These are phyloP conservation scores for Atherix ibis DNA, from an alignment of 2,888 invertebrate genomes.

Conservation along the genomic window DNA sequence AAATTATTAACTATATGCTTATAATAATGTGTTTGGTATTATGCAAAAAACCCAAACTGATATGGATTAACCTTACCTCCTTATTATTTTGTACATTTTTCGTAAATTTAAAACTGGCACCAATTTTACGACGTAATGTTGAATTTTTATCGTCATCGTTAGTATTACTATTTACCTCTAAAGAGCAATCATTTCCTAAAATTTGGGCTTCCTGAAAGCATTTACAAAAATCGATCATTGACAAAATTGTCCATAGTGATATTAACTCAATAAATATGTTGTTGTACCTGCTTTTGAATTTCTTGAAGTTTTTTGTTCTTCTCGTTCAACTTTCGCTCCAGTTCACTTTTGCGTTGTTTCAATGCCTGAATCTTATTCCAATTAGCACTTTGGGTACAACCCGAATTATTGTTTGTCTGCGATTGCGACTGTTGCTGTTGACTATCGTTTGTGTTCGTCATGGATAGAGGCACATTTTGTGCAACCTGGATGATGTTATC, in stretches of 20 bases:
- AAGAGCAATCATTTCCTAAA: too few relatives aligned
- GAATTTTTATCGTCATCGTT: not conserved
- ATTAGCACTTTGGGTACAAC: conserved; percentile 8
- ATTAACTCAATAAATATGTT: too few relatives aligned
- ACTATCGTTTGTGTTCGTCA: too few relatives aligned
- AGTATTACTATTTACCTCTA: not conserved
- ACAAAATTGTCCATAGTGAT: too few relatives aligned
- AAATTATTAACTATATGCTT: not conserved
- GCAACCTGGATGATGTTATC: too few relatives aligned
- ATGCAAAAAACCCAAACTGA: too few relatives aligned
- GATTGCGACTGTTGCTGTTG: too few relatives aligned
- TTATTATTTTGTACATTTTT: too few relatives aligned
- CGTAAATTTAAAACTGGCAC: conserved; percentile 14
- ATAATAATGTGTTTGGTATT: not conserved
- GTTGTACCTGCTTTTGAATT: conserved; percentile 25
- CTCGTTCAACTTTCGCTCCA: conserved; percentile 28
- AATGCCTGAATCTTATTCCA: conserved; percentile 19
- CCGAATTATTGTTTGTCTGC: conserved; percentile 3
- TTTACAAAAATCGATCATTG: too few relatives aligned
- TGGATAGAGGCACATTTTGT: too few relatives aligned
- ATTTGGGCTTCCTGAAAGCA: too few relatives aligned
- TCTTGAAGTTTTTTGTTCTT: conserved; percentile 30
- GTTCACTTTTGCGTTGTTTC: conserved; percentile 24
- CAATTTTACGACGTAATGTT: conserved; percentile 20
- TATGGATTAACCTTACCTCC: too few relatives aligned